phyloP scores from a whole-genome alignment of 2,797 vertebrate species.

The Todus mexicanus region DNA sequence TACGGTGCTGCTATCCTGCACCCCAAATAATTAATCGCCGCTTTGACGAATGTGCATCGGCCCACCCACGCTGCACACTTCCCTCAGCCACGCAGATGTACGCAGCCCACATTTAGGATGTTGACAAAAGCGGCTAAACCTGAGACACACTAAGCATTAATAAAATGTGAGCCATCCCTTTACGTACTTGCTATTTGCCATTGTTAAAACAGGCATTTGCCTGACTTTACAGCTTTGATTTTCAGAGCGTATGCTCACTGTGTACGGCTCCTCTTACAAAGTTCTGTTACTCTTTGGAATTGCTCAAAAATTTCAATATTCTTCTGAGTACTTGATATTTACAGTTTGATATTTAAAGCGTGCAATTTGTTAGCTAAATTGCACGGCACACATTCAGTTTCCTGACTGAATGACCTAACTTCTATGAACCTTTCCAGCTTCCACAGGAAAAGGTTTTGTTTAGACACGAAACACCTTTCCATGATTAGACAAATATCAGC shows the following conservation, averaged over 20 bases:
- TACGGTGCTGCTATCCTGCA: not conserved
- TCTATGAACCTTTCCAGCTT: slow-evolving; percentile 56
- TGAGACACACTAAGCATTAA: not conserved
- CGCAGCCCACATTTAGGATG: not conserved
- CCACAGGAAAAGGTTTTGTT: slow-evolving; percentile 63
- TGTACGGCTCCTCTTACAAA: not conserved
- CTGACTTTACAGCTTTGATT: slow-evolving; percentile 1
- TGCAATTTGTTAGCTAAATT: slow-evolving; percentile 64
- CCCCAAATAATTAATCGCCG: not conserved
- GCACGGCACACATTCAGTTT: slow-evolving; percentile 42
- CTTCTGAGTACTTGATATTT: slow-evolving; percentile 66
- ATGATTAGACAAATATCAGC: slow-evolving; percentile 65
- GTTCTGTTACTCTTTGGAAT: slow-evolving; percentile 46
- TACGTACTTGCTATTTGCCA: slow-evolving; percentile 18
- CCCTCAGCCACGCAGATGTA: not conserved
- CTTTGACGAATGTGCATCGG: not conserved
- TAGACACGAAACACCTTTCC: slow-evolving; percentile 63
- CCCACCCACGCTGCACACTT: fast-evolving
- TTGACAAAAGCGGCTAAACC: not conserved
- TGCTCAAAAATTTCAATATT: slow-evolving; percentile 60
- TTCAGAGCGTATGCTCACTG: not conserved
- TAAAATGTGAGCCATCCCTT: slow-evolving; percentile 2
- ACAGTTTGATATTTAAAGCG: slow-evolving; percentile 63
- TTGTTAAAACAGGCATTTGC: slow-evolving; percentile 23
- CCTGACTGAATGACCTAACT: slow-evolving; percentile 33